Conservation (phyloP, 2,113 vertebrate genomes). For the Neoarius graeffei region DNA sequence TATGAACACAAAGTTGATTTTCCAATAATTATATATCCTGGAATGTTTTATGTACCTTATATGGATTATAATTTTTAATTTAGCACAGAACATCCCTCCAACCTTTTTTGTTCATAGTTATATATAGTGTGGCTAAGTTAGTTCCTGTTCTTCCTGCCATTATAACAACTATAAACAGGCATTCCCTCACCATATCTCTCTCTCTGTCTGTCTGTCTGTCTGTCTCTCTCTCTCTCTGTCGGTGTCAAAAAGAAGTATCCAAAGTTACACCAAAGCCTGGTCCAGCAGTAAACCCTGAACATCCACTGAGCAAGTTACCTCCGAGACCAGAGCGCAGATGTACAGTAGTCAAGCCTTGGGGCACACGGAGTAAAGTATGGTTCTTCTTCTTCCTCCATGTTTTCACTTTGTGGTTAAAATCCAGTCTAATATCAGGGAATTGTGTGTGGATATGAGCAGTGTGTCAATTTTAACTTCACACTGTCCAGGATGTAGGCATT, state of each 20-base stretch:
- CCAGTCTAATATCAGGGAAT: not conserved
- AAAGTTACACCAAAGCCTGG: slow-evolving; percentile 2
- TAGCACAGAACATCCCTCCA: not conserved
- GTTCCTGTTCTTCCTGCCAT: not conserved
- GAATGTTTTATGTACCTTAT: not conserved
- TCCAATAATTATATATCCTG: not conserved
- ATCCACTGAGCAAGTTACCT: not conserved
- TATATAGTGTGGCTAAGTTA: not conserved
- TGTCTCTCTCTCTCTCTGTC: not conserved
- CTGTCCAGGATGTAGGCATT: not conserved
- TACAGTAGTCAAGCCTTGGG: not conserved
- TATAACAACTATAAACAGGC: not conserved
- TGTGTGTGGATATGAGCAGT: not conserved
- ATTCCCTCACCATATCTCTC: not conserved
- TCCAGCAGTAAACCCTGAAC: slow-evolving; percentile 15
- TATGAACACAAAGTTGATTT: not conserved
- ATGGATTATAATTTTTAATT: not conserved
- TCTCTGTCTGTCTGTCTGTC: not conserved
- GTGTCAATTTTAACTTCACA: not conserved
- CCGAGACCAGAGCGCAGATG: slow-evolving; percentile 11
- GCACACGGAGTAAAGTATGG: slow-evolving; percentile 9
- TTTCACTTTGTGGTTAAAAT: not conserved
- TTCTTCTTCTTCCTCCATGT: not conserved
- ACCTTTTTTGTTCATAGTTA: not conserved
- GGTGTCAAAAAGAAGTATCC: not conserved